phyloP scores from a whole-genome alignment of 1,140 invertebrate genomes.

The Hypsibius dujardini region DNA sequence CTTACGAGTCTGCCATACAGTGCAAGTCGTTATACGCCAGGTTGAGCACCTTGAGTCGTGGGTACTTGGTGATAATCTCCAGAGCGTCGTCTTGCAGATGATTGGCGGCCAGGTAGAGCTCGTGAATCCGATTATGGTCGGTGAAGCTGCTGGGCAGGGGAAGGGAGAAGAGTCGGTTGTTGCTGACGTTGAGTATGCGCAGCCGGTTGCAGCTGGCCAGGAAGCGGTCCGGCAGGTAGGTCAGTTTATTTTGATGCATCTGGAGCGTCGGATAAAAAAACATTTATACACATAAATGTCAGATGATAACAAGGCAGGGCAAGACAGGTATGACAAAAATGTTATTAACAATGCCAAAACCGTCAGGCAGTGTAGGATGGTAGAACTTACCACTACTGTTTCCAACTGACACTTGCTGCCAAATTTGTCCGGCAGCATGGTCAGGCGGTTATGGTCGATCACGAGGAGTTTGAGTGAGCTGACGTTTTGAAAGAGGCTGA shows the following conservation, averaged over 20 bases:
- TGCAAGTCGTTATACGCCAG: conserved; percentile 31
- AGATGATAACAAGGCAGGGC: background rate
- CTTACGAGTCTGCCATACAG: conserved; percentile 29
- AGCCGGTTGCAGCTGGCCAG: conserved; percentile 34
- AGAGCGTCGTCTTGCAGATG: conserved; percentile 28
- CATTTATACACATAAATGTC: background rate
- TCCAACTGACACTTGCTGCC: conserved; percentile 9
- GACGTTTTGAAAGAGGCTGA: background rate
- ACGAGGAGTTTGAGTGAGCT: background rate
- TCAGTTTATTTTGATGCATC: conserved; percentile 10
- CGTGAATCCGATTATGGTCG: conserved; percentile 32
- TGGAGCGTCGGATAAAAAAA: background rate
- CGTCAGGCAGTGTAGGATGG: no score
- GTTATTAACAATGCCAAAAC: background rate
- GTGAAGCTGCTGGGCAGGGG: conserved; percentile 28
- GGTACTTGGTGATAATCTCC: conserved; percentile 28
- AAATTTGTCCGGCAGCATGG: conserved; percentile 9
- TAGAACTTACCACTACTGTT: background rate
- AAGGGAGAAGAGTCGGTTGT: conserved; percentile 37
- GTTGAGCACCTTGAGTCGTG: conserved; percentile 30
- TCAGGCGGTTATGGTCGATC: background rate
- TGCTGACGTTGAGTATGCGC: conserved; percentile 53
- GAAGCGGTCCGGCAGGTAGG: conserved; percentile 3
- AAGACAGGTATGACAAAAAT: background rate
- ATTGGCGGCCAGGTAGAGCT: conserved; percentile 32